Evolutionary conservation across 1,140 invertebrate species (phyloP).

Genomic region (Harlomillsia oculata): DNA sequence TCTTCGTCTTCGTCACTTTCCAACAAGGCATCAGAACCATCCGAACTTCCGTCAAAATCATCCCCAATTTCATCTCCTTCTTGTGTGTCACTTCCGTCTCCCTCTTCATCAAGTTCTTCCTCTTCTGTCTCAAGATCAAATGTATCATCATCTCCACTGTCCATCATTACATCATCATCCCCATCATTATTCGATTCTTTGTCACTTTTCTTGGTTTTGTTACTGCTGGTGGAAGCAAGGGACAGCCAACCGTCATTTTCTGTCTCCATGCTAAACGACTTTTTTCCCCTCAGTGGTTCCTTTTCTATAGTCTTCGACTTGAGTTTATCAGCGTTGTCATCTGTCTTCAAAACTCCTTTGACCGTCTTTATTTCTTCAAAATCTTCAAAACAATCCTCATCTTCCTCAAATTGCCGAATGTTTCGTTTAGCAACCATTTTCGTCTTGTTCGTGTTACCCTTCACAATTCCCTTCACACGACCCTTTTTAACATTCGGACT

Average conservation of each 20-base stretch:
- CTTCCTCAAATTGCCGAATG: too few species aligned
- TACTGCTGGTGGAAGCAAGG: constrained; percentile 12
- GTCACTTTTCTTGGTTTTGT: constrained; percentile 15
- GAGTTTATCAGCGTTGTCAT: constrained; percentile 60
- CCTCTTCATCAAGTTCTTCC: constrained; percentile 41
- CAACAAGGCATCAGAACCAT: constrained; percentile 42
- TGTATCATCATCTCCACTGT: constrained; percentile 17
- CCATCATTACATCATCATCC: constrained; percentile 23
- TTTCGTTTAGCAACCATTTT: too few species aligned
- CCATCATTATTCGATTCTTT: constrained; percentile 15
- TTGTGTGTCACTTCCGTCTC: constrained; percentile 38
- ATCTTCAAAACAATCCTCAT: too few species aligned
- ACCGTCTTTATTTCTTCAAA: not conserved
- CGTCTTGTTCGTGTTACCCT: too few species aligned
- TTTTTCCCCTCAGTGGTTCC: constrained; percentile 25
- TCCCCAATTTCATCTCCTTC: constrained; percentile 43
- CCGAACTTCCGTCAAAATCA: constrained; percentile 26
- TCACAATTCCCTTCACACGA: too few species aligned
- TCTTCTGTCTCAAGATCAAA: constrained; percentile 31
- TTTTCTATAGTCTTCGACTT: constrained; percentile 45
- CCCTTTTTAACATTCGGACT: too few species aligned
- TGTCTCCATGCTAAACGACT: not conserved
- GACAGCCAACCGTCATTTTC: not conserved
- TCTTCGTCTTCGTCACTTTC: constrained; percentile 40
- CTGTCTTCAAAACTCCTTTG: constrained; percentile 36